Conservation (phyloP, 2,113 vertebrate species). For the Aplodontia rufa region DNA sequence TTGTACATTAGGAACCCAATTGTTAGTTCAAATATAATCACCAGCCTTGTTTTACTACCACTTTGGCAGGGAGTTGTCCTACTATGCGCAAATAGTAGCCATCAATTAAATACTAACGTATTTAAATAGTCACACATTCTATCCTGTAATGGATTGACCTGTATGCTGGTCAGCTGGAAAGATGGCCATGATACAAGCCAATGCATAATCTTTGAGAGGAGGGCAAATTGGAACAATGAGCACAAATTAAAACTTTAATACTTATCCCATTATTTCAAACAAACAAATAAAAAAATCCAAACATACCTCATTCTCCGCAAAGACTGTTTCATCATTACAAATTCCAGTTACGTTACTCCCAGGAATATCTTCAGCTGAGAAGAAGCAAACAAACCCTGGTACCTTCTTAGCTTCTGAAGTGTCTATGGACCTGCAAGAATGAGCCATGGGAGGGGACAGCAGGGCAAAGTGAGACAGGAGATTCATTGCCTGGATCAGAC, state of each 20-base stretch:
- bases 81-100: not conserved
- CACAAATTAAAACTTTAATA: constrained; percentile 23
- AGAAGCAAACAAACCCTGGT: constrained; percentile 90
- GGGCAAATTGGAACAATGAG: not conserved
- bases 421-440: constrained; percentile 88
- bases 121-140: not conserved
- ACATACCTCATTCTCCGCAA: constrained; percentile 89
- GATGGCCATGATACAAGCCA: not conserved
- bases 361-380: constrained; percentile 91
- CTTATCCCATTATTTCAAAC: not conserved
- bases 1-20: not conserved
- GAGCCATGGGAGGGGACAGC: not conserved
- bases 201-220: not conserved
- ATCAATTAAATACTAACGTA: not conserved
- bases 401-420: constrained; percentile 84
- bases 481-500: not conserved
- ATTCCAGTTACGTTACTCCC: constrained; percentile 91
- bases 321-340: constrained; percentile 89
- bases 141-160: not conserved
- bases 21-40: not conserved
- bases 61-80: not conserved
- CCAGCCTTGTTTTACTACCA: not conserved
- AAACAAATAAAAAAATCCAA: not conserved
- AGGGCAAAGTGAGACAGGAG: not conserved
- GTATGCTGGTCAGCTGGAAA: not conserved